Evolutionary conservation across 2,113 vertebrate species (phyloP), one percentile per base, ranked within the genome.

Genomic region (Numida meleagris): DNA sequence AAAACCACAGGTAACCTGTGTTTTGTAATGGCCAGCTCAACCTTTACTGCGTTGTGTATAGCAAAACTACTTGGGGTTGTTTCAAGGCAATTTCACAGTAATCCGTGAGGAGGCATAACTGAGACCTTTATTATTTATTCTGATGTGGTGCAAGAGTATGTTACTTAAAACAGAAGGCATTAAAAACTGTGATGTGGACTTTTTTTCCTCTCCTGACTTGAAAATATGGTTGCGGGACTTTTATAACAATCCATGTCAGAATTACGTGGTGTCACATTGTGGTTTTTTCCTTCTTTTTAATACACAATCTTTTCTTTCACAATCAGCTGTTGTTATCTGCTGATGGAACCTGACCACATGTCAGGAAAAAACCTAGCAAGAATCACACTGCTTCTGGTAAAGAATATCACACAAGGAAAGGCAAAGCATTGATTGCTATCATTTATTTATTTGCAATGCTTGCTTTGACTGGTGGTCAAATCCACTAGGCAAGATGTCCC

Each of bases 11-110:
- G 63, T 94, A 76, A 86, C 78, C 63, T 78, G 7, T 72, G 66
- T 86, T 79, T 96, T 53, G 42, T 87, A 68, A 92, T 68, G 84
- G 62, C 78, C 77, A 93, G 59, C 58, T 94, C 92, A 94, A 96
- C 76, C 73, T 96, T 96, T 83, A 43, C 58, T 94, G 33, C 65
- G 12, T 15, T 82, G 10, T 3, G 10, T 66, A 31, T n/a, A 78
- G 65, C 45, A 87, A 94, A 92, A 74, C 36, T 93, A 51, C 82
- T 59, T 84, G 65, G 51, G 40, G 42, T 77, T 17, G 0, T 81
- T 79, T 87, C 58, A 79, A 81, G 93, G 48, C 86, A 82, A 21
- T 79, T 78, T 23, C 65, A 62, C 33, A 73, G 66, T 55, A 77
- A 70, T 63, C 67, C 67, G 57, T 70, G 79, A 88, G 65, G 75